These are phyloP conservation scores for Apis florea DNA, from an alignment of 1,140 invertebrate species.

Conservation along the genomic window DNA sequence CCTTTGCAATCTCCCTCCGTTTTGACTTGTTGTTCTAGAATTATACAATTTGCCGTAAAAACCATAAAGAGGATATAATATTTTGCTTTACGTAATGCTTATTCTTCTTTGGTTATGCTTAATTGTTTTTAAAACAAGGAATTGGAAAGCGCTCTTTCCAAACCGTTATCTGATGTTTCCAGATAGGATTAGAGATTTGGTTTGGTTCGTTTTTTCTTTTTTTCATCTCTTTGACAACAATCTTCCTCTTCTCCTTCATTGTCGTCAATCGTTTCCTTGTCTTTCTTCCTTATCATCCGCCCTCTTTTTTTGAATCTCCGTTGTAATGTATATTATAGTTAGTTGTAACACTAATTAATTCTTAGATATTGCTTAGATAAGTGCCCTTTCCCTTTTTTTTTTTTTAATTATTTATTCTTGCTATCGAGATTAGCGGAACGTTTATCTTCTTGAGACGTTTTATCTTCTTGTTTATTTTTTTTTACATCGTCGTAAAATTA, in stretches of 20 bases:
- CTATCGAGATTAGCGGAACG: background rate
- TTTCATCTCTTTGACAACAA: background rate
- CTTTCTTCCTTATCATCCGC: background rate
- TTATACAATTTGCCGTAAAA: background rate
- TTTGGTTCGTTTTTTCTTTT: background rate
- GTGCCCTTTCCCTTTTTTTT: background rate
- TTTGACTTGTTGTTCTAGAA: conserved; percentile 17
- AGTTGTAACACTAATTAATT: no score
- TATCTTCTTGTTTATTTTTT: background rate
- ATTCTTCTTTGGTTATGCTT: background rate
- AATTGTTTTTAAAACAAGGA: background rate
- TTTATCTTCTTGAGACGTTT: background rate
- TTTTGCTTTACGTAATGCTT: background rate
- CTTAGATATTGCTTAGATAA: background rate
- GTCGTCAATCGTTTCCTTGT: background rate
- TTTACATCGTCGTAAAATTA: background rate
- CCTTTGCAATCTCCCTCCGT: conserved; percentile 9
- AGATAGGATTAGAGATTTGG: background rate
- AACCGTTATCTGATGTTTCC: background rate
- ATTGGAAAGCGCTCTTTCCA: background rate
- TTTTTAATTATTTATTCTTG: background rate
- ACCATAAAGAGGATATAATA: background rate
- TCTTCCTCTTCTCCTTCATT: background rate
- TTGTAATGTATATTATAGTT: background rate
- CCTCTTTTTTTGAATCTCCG: background rate